These are phyloP conservation scores for Enteromius afrohamiltoni DNA, from an alignment of 2,797 vertebrate species.

Conservation along the genomic window DNA sequence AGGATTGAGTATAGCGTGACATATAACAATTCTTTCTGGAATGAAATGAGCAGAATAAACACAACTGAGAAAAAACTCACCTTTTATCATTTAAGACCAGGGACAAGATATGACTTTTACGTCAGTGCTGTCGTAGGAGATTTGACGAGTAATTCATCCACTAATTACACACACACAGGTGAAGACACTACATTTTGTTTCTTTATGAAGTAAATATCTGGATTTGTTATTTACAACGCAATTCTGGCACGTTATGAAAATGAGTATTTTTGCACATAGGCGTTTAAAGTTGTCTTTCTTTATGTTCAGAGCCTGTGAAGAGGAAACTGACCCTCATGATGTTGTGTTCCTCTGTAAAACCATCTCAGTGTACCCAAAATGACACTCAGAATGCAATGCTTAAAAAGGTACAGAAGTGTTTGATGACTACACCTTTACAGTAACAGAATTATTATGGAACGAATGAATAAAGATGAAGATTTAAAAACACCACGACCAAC, in stretches of 20 bases:
- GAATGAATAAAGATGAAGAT: background rate
- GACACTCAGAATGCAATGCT: fast-evolving
- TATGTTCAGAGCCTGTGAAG: constrained; percentile 18
- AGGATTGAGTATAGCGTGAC: fast-evolving
- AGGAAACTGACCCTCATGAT: constrained; percentile 59
- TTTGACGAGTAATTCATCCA: fast-evolving
- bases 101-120: constrained; percentile 45
- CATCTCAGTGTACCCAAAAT: fast-evolving
- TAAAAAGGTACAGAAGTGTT: background rate
- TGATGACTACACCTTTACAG: background rate
- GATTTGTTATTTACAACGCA: background rate
- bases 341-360: constrained; percentile 44
- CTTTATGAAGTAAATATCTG: background rate
- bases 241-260: background rate
- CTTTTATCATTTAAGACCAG: background rate
- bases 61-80: fast-evolving
- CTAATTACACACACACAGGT: background rate
- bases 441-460: background rate
- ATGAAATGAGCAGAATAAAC: fast-evolving
- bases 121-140: fast-evolving
- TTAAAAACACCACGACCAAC: too few relatives aligned
- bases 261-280: background rate
- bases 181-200: background rate
- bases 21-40: too few relatives aligned
- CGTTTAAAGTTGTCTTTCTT: background rate